phyloP scores from a whole-genome alignment of 1,140 invertebrate genomes.

The Heterodera carotae region DNA sequence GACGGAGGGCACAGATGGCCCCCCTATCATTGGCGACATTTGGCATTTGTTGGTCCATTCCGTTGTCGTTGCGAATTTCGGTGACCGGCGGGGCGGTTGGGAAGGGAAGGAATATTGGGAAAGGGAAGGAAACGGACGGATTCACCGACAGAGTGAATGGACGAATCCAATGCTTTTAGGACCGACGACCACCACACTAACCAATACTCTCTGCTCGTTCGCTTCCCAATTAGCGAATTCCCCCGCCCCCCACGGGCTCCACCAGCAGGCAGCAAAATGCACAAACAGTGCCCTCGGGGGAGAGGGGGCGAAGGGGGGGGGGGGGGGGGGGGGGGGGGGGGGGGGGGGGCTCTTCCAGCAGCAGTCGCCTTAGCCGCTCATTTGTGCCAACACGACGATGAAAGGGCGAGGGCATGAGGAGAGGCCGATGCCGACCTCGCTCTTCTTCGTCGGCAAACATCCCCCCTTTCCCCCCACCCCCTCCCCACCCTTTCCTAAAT shows the following conservation, averaged over 20 bases:
- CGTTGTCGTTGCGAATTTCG: neutral
- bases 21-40: neutral
- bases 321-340: no score
- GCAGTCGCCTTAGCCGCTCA: neutral
- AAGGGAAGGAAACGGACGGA: no score
- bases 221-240: neutral
- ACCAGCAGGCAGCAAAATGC: neutral
- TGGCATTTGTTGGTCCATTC: neutral
- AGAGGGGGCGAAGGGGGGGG: no score
- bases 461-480: no score
- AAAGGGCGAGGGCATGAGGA: neutral
- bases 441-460: neutral
- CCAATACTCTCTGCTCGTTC: neutral
- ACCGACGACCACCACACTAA: neutral
- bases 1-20: neutral
- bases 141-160: neutral
- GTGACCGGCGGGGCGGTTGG: neutral
- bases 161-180: neutral
- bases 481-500: neutral
- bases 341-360: neutral
- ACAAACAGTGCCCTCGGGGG: neutral
- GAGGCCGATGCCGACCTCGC: no score
- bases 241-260: no score
- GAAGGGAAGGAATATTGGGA: neutral
- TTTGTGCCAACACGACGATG: conserved; percentile 2